Base-by-base conservation (phyloP, 2,888 invertebrate species). In the Macrosoma leucophasiata region DNA sequence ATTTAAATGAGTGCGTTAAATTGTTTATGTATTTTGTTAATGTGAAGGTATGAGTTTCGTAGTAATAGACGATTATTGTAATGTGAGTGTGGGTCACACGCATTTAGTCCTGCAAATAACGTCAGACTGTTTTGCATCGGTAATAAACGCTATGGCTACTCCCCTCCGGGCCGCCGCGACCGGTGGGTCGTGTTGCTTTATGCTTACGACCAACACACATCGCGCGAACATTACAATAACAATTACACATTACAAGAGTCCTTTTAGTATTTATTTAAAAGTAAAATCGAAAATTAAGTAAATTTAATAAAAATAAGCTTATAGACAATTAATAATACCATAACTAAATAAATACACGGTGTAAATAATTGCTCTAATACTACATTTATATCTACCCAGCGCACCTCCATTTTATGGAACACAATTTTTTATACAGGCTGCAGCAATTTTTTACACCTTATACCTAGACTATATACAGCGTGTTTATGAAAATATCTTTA, bases 381-480 rank as follows among this genome's bases (percentile, higher is more conserved):
- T 35, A 37, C 35, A 31, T 29, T 33, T 29, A 37, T 15, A 36
- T 29, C 10, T 13, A 17, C 15, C 35, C 24, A 23, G 11, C 12
- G 15, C 15, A 6, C 13, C 13, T 12, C 26, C 14, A 33, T 39
- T 39, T 32, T 33, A 41, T 40, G 41, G 27, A 35, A 46, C 35
- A 43, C 39, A 30, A 28, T 36, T 46, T 32, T 46, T 40, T 50
- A 41, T 41, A 45, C 40, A 49, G 54, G 48, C 55, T 52, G 43
- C 55, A 59, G 69, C 74, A 74, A 69, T 65, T 67, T 64, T 69
- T 69, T 69, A 74, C 73, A 74, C 72, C 72, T 62, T 66, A 72
- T 63, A 65, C 46, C 49, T 55, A 55, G 30, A 52, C 61, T 76
- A 75, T 76, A 63, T 76, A 77, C 76, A 77, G 56, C 52, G 62